Evolutionary conservation across 2,113 vertebrate genomes (phyloP).

Genomic region (Zosterops borbonicus): DNA sequence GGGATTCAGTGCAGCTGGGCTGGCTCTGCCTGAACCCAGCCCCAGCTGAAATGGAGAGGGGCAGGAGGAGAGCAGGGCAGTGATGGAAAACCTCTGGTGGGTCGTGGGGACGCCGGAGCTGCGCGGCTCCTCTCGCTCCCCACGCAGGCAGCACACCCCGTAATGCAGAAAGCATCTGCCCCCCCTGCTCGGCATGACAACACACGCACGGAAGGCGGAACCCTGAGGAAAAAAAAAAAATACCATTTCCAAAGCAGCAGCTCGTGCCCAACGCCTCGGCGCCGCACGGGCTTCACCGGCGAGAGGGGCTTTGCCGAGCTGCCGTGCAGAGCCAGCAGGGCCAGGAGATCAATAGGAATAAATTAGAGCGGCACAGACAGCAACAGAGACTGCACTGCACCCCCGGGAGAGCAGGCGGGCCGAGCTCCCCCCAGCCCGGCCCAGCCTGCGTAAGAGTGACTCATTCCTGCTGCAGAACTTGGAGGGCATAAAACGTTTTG

Average conservation of each 20-base stretch:
- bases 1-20: background rate
- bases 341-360: constrained; percentile 52
- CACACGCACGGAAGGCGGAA: background rate
- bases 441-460: background rate
- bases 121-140: background rate
- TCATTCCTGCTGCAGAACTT: constrained; percentile 23
- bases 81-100: background rate
- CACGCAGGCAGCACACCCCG: background rate
- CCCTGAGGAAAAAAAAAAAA: constrained; percentile 29
- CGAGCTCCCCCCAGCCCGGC: background rate
- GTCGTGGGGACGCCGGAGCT: background rate
- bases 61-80: background rate
- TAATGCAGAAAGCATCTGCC: background rate
- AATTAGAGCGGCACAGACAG: constrained; percentile 24
- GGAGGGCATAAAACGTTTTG: background rate
- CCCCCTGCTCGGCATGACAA: background rate
- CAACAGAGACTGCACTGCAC: constrained; percentile 23
- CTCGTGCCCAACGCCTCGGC: rapidly evolving
- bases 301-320: background rate
- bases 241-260: background rate
- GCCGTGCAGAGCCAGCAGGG: background rate
- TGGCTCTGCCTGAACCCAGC: background rate
- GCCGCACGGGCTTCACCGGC: rapidly evolving
- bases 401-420: constrained; percentile 1
- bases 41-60: rapidly evolving